Base-by-base conservation (phyloP, 30 jellyfish, hydroid and myxozoan genomes). In the Pseudorhiza aurosa region DNA sequence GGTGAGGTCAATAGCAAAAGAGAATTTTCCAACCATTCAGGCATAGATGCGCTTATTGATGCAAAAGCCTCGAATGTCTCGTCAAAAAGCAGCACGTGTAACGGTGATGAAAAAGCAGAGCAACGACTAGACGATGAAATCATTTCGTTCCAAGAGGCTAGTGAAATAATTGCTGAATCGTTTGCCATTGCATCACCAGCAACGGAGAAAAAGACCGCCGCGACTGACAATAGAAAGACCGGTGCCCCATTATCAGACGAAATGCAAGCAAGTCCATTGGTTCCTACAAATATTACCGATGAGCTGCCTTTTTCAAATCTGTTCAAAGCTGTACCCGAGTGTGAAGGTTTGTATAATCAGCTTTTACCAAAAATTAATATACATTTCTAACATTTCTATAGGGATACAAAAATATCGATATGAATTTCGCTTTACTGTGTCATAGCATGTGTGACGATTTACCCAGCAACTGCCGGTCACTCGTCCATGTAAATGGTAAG, bases 121-220 rank as follows among this genome's bases (percentile, higher is more conserved):
- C 79, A 36, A 22, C 35, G 49, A 8, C 37, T 47, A 27, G 58
- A 65, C 17, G n/a, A n/a, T n/a, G 85, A 71, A 15, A 71, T 49
- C 0, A 71, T 71, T 31, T 45, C 85, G 10, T 53, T 71, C 50
- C 36, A 71, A 27, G 85, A 71, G 30, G 85, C 85, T n/a, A 46
- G 24, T 12, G 69, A 71, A 15, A 50, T 71, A 56, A 50, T 71
- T 11, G 29, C 58, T 30, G 72, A 71, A 30, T 45, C 85, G 28
- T 71, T 53, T 10, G 35, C 56, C 8, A 32, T 17, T 30, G 55
- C 33, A 30, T 71, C 85, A 1, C 68, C 56, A 1, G 19, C 6
- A 2, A 26, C 53, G 30, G 30, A 29, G 43, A 37, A 33, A 5
- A 47, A 17, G 25, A 17, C 8, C 12, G 27, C 18, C 25, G 21